Evolutionary conservation across 2,888 invertebrate genomes (phyloP), one percentile per base, ranked within the genome.

Genomic region (Sphaerophoria taeniata): DNA sequence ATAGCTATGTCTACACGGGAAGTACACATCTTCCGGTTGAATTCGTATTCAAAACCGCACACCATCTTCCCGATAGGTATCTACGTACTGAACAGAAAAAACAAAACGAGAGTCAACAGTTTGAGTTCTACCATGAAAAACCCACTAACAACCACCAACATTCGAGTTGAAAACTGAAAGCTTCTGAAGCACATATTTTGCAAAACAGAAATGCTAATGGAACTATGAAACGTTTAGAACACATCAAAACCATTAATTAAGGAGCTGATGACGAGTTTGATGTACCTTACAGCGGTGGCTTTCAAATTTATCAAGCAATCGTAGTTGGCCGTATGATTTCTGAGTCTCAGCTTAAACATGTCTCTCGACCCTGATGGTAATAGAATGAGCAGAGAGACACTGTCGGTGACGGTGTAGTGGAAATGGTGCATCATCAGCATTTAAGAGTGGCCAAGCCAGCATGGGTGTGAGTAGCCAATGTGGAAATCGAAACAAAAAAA

Each of bases 341-440:
- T 39, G 1, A 3, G 9, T 39, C 9, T 39, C 39, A 39, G 39
- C 39, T 39, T 39, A 6, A 11, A 4, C n/a, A 56, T 58, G 3
- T 39, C 43, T 39, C 0, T 16, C 39, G 43, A n/a, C 24, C 24
- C 31, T 61, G 45, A 7, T n/a, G 12, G 4, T 49, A 6, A 16
- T 2, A 24, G 16, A 12, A 65, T 12, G 4, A 1, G 11, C 12
- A n/a, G n/a, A n/a, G n/a, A n/a, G n/a, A n/a, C n/a, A n/a, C n/a
- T n/a, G n/a, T n/a, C n/a, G n/a, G n/a, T n/a, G n/a, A 43, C 11
- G 3, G n/a, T 16, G 12, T 16, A 12, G 24, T 16, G 47, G 14
- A 4, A 34, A 16, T 34, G 53, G 31, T 53, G 65, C 63, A 65
- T 65, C 63, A 65, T 65, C 65, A 65, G 49, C 34, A 49, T 33